A percentile compares a stretch with the other conserved stretches of the same genome.
These are phyloP conservation scores for Nomada fucata DNA, from an alignment of 2,888 invertebrate species.

Conservation along the genomic window DNA sequence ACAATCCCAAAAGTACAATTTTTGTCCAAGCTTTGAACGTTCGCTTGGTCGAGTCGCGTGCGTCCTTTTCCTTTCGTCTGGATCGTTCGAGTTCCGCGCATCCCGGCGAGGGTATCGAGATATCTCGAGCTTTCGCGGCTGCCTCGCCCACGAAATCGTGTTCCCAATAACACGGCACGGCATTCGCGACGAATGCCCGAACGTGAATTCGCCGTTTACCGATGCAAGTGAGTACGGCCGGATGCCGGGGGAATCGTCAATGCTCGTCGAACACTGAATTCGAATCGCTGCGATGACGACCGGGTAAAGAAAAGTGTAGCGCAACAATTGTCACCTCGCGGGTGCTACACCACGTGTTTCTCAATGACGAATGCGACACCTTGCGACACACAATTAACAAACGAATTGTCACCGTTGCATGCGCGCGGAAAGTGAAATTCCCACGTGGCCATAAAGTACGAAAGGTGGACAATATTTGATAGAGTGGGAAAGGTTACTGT, in stretches of 20 bases:
- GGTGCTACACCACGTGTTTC: conserved; percentile 6
- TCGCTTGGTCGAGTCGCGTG: too few relatives aligned
- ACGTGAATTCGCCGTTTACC: conserved; percentile 61
- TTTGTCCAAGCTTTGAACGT: too few relatives aligned
- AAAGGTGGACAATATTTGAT: too few relatives aligned
- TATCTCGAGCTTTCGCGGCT: conserved; percentile 34
- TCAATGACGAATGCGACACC: conserved; percentile 23
- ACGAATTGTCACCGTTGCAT: too few relatives aligned
- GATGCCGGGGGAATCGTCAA: conserved; percentile 66
- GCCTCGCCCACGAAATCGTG: conserved; percentile 67
- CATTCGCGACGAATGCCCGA: conserved; percentile 62
- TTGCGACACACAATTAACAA: neutral
- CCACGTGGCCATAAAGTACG: too few relatives aligned
- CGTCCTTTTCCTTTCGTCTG: neutral
- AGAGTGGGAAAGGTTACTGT: too few relatives aligned
- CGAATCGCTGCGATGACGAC: conserved; percentile 34
- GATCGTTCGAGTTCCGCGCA: conserved; percentile 10
- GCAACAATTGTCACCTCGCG: conserved; percentile 16
- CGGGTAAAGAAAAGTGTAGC: conserved; percentile 25
- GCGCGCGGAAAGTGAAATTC: neutral
- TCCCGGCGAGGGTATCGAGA: conserved; percentile 29
- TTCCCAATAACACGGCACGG: conserved; percentile 59
- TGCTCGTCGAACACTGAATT: conserved; percentile 45
- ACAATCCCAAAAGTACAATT: too few relatives aligned
- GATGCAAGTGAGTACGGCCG: conserved; percentile 57